Percentiles rank a stretch among this genome's conserved stretches.
phyloP scores from a whole-genome alignment of 1,140 invertebrate genomes.

The Drosophila ficusphila region DNA sequence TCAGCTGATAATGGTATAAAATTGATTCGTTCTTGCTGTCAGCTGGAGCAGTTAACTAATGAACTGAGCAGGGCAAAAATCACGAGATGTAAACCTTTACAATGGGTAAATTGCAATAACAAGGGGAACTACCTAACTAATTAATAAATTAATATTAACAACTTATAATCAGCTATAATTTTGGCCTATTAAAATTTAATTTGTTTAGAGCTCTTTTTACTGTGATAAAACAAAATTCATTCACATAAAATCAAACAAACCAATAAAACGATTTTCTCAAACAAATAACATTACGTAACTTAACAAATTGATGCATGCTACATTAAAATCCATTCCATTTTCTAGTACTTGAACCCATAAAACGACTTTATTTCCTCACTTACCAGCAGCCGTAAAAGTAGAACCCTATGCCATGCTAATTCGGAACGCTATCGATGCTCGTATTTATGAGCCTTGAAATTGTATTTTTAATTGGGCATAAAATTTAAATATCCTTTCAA shows the following conservation, averaged over 20 bases:
- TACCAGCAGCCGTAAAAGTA: conserved; percentile 10
- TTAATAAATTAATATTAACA: neutral
- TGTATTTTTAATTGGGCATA: conserved; percentile 77
- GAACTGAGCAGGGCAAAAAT: conserved; percentile 33
- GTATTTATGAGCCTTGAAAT: conserved; percentile 70
- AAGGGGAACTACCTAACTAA: neutral
- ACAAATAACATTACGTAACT: neutral
- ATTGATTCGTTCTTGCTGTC: conserved; percentile 19
- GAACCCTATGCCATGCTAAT: conserved; percentile 56
- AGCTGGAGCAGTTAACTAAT: conserved; percentile 51
- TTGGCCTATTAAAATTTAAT: too few relatives aligned
- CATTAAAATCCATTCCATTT: neutral
- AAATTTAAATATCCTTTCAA: conserved; percentile 69
- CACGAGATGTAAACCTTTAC: conserved; percentile 13
- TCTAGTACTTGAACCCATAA: neutral
- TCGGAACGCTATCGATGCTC: conserved; percentile 12
- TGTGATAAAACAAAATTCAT: too few relatives aligned
- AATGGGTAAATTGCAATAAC: neutral
- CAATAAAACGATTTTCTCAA: neutral
- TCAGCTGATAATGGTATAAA: conserved; percentile 45
- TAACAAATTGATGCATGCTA: neutral
- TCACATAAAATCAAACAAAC: too few relatives aligned
- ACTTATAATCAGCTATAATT: too few relatives aligned
- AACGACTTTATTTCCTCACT: neutral
- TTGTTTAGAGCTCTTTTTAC: too few relatives aligned